Evolutionary conservation across 92 coral and sea anemone genomes (phyloP).

Genomic region (Porites lobata): DNA sequence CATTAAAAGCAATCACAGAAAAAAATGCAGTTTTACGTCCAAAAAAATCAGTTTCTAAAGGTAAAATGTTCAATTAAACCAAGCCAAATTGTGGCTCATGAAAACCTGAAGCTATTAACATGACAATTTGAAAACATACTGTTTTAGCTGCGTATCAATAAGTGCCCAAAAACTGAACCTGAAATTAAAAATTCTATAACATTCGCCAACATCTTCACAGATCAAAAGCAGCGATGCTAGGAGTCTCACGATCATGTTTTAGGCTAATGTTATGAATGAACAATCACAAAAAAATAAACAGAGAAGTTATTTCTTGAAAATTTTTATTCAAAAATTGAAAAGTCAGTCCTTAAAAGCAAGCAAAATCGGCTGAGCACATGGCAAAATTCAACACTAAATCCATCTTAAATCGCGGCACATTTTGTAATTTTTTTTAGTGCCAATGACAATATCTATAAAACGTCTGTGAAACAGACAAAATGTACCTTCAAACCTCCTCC

Average conservation of each 20-base stretch:
- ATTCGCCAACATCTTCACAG: slow-evolving; percentile 20
- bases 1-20: not conserved
- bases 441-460: not conserved
- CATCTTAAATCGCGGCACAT: too few species aligned
- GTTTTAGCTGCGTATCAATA: slow-evolving; percentile 12
- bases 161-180: not conserved
- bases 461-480: not conserved
- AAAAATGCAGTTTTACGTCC: too few species aligned
- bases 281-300: slow-evolving; percentile 3
- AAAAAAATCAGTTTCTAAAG: not conserved
- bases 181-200: slow-evolving; percentile 3
- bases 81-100: not conserved
- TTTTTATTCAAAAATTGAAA: too few species aligned
- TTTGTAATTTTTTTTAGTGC: not conserved
- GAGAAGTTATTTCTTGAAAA: too few species aligned
- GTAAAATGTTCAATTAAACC: slow-evolving; percentile 10
- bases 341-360: too few species aligned
- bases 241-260: not conserved
- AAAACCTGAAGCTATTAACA: too few species aligned
- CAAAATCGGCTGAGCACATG: too few species aligned
- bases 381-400: too few species aligned
- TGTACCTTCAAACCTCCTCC: slow-evolving; percentile 10
- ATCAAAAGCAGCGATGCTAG: slow-evolving; percentile 11
- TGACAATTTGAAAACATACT: not conserved
- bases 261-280: not conserved